Conservation (phyloP, 2,888 invertebrate genomes). For the Acronicta alni region DNA sequence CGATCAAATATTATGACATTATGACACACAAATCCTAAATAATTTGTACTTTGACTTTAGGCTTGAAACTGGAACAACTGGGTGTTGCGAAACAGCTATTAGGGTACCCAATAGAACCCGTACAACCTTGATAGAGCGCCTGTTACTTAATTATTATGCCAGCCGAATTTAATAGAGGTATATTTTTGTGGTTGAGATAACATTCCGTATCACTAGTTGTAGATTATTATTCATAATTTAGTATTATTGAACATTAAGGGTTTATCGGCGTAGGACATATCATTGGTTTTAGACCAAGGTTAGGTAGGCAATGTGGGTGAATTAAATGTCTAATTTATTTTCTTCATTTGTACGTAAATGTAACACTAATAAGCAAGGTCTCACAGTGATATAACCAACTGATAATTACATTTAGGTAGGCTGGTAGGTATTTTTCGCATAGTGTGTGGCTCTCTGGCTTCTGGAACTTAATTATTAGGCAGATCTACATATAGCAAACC, state of each 20-base stretch:
- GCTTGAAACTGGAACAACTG: conserved; percentile 79
- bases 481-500: too few species aligned
- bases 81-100: conserved; percentile 79
- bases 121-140: conserved; percentile 82
- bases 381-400: background rate
- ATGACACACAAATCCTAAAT: conserved; percentile 81
- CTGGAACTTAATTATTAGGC: too few species aligned
- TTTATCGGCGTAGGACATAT: conserved; percentile 23
- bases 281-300: conserved; percentile 33
- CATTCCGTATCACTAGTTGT: conserved; percentile 49
- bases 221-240: conserved; percentile 50
- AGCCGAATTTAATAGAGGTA: conserved; percentile 81
- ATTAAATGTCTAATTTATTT: conserved; percentile 10
- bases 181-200: conserved; percentile 72
- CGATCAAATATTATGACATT: conserved; percentile 76
- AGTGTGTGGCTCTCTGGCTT: too few species aligned
- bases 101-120: conserved; percentile 79
- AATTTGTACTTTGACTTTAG: conserved; percentile 85
- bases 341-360: background rate
- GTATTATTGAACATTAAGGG: conserved; percentile 41
- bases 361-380: background rate
- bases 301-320: conserved; percentile 12
- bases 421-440: background rate
- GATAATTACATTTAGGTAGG: too few species aligned
- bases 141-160: conserved; percentile 89